Evolutionary conservation across 2,797 vertebrate species (phyloP).

Genomic region (Microhierax caerulescens): DNA sequence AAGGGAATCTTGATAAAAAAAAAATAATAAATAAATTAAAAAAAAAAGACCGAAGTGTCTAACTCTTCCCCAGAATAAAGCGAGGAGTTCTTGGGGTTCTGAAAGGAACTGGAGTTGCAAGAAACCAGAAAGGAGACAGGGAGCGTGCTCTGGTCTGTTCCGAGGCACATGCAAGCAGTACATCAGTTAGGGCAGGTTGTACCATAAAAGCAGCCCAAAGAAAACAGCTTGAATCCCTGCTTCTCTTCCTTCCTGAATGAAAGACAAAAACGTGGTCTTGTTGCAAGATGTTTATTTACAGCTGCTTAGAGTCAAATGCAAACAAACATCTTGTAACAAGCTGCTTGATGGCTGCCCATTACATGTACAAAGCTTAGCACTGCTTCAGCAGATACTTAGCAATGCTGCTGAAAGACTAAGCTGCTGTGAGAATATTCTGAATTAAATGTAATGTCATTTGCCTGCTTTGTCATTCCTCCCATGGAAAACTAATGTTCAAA

Average conservation of each 20-base stretch:
- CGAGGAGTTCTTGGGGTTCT: not conserved
- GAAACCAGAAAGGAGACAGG: not conserved
- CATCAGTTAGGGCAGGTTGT: not conserved
- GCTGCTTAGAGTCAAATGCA: not conserved
- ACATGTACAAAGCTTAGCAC: not conserved
- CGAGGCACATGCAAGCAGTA: not conserved
- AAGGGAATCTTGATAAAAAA: not conserved
- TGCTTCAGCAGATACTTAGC: not conserved
- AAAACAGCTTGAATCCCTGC: not conserved
- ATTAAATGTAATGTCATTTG: not conserved
- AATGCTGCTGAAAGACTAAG: not conserved
- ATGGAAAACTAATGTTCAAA: not conserved
- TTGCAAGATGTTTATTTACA: slow-evolving; percentile 27
- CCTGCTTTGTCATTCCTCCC: not conserved
- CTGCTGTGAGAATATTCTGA: not conserved
- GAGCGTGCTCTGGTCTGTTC: rapidly evolving
- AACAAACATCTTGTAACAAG: slow-evolving; percentile 19
- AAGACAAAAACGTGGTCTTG: not conserved
- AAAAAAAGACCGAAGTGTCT: not conserved
- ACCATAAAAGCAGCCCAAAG: not conserved
- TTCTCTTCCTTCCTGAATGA: not conserved
- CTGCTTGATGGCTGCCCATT: not conserved
- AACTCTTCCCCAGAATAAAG: not conserved
- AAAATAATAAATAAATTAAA: no score
- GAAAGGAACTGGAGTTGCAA: not conserved